Evolutionary conservation across 2,888 invertebrate species (phyloP).

Genomic region (Lampropteryx suffumata): DNA sequence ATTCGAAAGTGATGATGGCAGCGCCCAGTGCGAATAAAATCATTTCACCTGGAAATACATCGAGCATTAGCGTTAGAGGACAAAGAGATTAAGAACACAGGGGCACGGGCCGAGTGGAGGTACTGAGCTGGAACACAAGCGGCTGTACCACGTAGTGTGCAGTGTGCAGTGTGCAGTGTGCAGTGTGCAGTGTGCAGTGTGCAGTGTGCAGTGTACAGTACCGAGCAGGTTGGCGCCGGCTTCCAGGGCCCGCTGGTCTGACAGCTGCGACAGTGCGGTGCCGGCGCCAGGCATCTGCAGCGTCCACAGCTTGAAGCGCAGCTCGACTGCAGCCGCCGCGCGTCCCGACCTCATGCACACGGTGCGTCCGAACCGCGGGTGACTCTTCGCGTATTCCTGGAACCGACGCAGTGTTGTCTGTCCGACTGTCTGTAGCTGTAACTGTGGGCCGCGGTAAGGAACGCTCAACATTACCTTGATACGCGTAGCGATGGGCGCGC

Average conservation of each 20-base stretch:
- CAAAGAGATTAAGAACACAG: too few relatives aligned
- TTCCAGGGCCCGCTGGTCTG: slow-evolving; percentile 39
- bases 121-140: too few relatives aligned
- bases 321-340: slow-evolving; percentile 39
- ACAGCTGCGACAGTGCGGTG: slow-evolving; percentile 41
- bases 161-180: too few relatives aligned
- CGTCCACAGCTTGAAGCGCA: slow-evolving; percentile 43
- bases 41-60: slow-evolving; percentile 44
- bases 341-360: slow-evolving; percentile 43
- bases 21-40: slow-evolving; percentile 47
- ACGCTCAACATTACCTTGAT: slow-evolving; percentile 55
- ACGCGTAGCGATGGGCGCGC: slow-evolving; percentile 46
- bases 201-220: too few relatives aligned
- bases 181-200: too few relatives aligned
- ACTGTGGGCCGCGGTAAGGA: too few relatives aligned
- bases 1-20: slow-evolving; percentile 45
- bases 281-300: slow-evolving; percentile 35
- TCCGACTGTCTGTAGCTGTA: too few relatives aligned
- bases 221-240: slow-evolving; percentile 50
- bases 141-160: too few relatives aligned
- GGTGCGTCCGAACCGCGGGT: slow-evolving; percentile 42
- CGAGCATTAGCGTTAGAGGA: too few relatives aligned
- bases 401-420: too few relatives aligned
- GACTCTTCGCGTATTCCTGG: slow-evolving; percentile 42
- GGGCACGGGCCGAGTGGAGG: too few relatives aligned